phyloP scores from a whole-genome alignment of 2,888 invertebrate genomes.

The Caenorhabditis becei region DNA sequence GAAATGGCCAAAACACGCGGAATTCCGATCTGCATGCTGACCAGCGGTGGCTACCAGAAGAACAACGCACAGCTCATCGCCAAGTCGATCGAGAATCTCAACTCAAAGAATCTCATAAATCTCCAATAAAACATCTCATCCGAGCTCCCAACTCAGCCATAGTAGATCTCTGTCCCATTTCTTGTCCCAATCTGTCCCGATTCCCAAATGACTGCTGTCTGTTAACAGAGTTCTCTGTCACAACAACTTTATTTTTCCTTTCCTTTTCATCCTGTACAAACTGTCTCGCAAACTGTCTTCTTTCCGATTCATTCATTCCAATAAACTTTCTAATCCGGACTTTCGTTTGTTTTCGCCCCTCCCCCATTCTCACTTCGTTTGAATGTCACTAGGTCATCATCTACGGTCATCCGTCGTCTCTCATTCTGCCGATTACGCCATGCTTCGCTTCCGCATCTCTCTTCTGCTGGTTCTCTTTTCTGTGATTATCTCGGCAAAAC shows the following conservation, averaged over 20 bases:
- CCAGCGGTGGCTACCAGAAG: constrained; percentile 90
- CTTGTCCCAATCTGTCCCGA: constrained; percentile 9
- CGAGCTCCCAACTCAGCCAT: constrained; percentile 14
- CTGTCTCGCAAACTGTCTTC: not conserved
- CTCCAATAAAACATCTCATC: not conserved
- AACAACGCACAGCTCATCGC: constrained; percentile 90
- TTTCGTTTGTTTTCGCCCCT: constrained; percentile 18
- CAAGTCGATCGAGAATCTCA: constrained; percentile 89
- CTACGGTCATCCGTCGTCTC: not conserved
- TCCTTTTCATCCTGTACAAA: not conserved
- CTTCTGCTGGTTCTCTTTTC: constrained; percentile 15
- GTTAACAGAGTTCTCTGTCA: too few relatives aligned
- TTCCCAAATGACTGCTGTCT: too few relatives aligned
- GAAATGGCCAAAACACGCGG: constrained; percentile 84
- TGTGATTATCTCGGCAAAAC: constrained; percentile 18
- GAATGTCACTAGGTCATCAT: constrained; percentile 61
- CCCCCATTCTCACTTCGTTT: constrained; percentile 37
- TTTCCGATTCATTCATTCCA: not conserved
- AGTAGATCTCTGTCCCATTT: not conserved
- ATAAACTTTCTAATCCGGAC: constrained; percentile 9
- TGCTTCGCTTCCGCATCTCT: constrained; percentile 27
- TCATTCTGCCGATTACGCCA: constrained; percentile 27
- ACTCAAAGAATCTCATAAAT: constrained; percentile 83
- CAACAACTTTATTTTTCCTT: constrained; percentile 25
- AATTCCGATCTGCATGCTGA: constrained; percentile 81